phyloP scores from a whole-genome alignment of 2,113 vertebrate species.

The Tachysurus fulvidraco region DNA sequence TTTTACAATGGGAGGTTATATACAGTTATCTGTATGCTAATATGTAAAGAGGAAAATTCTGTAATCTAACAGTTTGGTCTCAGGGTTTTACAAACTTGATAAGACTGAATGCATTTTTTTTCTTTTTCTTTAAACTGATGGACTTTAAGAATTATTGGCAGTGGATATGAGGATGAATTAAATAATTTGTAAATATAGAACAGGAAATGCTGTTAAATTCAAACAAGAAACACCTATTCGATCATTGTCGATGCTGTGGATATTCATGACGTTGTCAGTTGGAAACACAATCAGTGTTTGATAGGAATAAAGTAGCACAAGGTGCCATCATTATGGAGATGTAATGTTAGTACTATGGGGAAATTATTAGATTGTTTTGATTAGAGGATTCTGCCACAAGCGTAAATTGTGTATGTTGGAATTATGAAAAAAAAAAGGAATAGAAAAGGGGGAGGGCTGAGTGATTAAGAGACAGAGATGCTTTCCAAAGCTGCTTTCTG shows the following conservation, averaged over 20 bases:
- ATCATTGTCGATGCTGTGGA: neutral
- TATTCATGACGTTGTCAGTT: neutral
- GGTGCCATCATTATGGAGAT: neutral
- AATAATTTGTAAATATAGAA: neutral
- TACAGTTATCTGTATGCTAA: neutral
- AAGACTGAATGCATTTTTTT: neutral
- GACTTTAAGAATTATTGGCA: neutral
- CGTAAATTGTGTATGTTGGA: neutral
- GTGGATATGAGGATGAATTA: neutral
- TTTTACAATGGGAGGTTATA: neutral
- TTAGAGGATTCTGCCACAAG: neutral
- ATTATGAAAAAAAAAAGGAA: constrained; percentile 1
- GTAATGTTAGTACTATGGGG: no score
- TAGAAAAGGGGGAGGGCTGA: constrained; percentile 35
- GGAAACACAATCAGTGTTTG: neutral
- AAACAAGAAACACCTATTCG: neutral
- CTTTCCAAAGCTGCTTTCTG: constrained; percentile 26
- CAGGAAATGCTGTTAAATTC: neutral
- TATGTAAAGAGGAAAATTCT: neutral
- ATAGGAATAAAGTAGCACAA: neutral
- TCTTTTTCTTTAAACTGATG: neutral
- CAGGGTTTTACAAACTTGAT: neutral
- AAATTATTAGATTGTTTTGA: neutral
- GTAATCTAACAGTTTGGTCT: neutral
- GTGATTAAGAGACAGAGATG: constrained; percentile 43